Conservation (phyloP, 2,113 vertebrate species). For the Lasiurus borealis region DNA sequence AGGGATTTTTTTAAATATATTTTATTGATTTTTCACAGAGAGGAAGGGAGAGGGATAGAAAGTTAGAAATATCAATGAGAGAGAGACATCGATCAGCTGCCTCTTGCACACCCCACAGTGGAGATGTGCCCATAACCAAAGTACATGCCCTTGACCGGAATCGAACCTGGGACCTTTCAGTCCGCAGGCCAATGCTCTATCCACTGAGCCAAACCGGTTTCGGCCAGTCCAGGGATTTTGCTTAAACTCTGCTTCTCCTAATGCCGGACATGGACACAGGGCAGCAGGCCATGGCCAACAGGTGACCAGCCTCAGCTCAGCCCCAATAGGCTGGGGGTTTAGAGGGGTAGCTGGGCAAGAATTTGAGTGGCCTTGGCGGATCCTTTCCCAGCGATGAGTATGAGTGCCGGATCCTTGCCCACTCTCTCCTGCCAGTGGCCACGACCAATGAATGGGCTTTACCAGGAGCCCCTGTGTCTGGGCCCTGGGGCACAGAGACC, state of each 20-base stretch:
- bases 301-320: neutral
- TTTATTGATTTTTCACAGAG: too few species aligned
- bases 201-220: too few species aligned
- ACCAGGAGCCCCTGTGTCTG: neutral
- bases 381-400: neutral
- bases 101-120: too few species aligned
- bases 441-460: neutral
- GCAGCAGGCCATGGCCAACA: neutral
- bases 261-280: neutral
- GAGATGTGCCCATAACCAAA: too few species aligned
- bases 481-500: neutral
- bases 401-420: rapidly evolving
- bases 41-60: too few species aligned
- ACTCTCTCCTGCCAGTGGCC: neutral
- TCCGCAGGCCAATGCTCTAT: too few species aligned
- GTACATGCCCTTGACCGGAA: too few species aligned
- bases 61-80: too few species aligned
- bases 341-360: too few species aligned
- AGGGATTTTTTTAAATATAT: neutral
- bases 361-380: neutral
- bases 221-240: neutral
- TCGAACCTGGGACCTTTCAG: too few species aligned
- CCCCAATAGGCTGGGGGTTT: neutral
- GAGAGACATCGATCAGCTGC: too few species aligned
- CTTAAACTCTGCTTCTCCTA: neutral